Conservation (phyloP, 2,113 vertebrate genomes). For the Tetrao urogallus region DNA sequence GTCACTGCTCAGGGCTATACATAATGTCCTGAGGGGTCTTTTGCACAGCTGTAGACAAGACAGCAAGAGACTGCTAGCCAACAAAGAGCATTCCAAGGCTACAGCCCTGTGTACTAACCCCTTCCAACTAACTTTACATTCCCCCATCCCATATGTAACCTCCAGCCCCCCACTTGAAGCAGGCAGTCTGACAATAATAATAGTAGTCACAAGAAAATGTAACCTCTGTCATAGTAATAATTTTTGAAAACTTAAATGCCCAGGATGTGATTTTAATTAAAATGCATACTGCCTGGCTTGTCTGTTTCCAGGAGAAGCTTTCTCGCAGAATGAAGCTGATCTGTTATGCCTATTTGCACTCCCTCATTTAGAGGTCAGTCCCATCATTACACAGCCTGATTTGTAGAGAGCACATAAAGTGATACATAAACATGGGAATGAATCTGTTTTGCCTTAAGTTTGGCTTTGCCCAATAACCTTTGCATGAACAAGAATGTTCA, state of each 20-base stretch:
- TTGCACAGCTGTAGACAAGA: conserved; percentile 67
- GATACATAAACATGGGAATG: neutral
- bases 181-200: conserved; percentile 80
- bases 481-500: neutral
- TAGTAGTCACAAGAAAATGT: conserved; percentile 80
- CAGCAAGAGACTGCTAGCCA: conserved; percentile 61
- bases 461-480: neutral
- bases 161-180: conserved; percentile 74
- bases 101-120: conserved; percentile 26
- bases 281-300: conserved; percentile 72
- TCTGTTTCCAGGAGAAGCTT: conserved; percentile 62
- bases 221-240: conserved; percentile 79
- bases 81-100: conserved; percentile 51
- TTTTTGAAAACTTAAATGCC: conserved; percentile 85
- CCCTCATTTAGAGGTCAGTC: neutral
- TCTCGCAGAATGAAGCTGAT: conserved; percentile 27
- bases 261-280: conserved; percentile 84
- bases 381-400: conserved; percentile 32
- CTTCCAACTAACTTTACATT: conserved; percentile 66
- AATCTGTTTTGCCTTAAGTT: conserved; percentile 10
- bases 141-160: conserved; percentile 82
- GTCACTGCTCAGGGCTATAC: conserved; percentile 49
- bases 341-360: conserved; percentile 5
- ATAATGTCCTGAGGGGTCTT: conserved; percentile 53
- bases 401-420: neutral